Percentiles rank a stretch among this genome's conserved stretches.
Evolutionary conservation across 1,140 invertebrate species (phyloP).

Genomic region (Pygmarrhopalites habei): DNA sequence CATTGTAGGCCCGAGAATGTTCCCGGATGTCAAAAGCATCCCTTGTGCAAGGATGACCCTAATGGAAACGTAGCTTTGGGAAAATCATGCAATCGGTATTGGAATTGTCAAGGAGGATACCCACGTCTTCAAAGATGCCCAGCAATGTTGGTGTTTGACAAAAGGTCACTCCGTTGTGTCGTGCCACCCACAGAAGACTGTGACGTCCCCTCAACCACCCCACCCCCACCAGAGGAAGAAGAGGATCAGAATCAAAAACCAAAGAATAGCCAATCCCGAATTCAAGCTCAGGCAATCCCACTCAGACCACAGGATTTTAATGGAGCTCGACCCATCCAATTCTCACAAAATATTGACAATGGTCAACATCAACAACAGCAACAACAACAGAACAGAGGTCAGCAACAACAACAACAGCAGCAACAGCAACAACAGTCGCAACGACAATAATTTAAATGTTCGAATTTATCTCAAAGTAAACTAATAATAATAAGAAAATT

Average conservation of each 20-base stretch:
- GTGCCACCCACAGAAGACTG: constrained; percentile 68
- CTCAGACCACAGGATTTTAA: constrained; percentile 17
- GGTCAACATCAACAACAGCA: constrained; percentile 8
- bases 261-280: not conserved
- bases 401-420: constrained; percentile 16
- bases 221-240: constrained; percentile 53
- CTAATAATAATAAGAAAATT: too few relatives aligned
- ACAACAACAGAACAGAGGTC: constrained; percentile 21
- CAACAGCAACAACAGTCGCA: not conserved
- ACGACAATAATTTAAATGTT: not conserved
- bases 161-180: constrained; percentile 70
- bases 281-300: not conserved
- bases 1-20: constrained; percentile 90
- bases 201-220: constrained; percentile 61
- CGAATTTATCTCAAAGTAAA: too few relatives aligned
- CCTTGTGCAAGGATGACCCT: constrained; percentile 80
- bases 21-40: constrained; percentile 85
- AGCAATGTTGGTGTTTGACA: constrained; percentile 82
- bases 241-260: constrained; percentile 11
- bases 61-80: constrained; percentile 68
- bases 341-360: not conserved
- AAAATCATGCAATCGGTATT: constrained; percentile 86
- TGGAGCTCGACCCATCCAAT: constrained; percentile 6
- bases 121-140: constrained; percentile 80
- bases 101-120: constrained; percentile 88